Conservation (phyloP, 2,113 vertebrate genomes). For the Dolichotis patagonum region DNA sequence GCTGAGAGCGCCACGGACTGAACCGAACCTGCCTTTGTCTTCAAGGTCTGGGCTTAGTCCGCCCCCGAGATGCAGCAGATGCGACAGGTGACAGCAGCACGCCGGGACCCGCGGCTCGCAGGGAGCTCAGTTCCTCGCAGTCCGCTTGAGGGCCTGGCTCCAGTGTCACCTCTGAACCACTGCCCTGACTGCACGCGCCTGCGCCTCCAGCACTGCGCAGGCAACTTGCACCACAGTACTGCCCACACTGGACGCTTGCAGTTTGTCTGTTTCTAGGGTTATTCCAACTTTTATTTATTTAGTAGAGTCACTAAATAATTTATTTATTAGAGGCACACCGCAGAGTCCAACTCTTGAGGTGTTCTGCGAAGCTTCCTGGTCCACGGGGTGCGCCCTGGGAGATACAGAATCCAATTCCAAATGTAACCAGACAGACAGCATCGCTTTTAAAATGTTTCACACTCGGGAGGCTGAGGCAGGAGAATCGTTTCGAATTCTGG, state of each 20-base stretch:
- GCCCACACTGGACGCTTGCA: slow-evolving; percentile 64
- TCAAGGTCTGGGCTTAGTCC: slow-evolving; percentile 90
- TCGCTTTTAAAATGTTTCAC: background rate
- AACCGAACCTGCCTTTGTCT: slow-evolving; percentile 67
- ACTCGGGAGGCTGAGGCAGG: too few species aligned
- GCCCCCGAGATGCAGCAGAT: background rate
- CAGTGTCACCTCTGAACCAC: slow-evolving; percentile 17
- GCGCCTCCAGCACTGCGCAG: slow-evolving; percentile 49
- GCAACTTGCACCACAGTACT: slow-evolving; percentile 58
- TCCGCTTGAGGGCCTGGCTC: background rate
- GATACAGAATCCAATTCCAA: slow-evolving; percentile 64
- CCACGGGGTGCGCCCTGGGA: background rate
- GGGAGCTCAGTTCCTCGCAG: background rate
- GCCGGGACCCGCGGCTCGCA: background rate
- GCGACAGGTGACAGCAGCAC: background rate
- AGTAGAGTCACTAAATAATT: slow-evolving; percentile 54
- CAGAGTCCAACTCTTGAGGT: slow-evolving; percentile 69
- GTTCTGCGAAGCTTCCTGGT: background rate
- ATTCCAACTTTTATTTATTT: slow-evolving; percentile 61
- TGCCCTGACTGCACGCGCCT: slow-evolving; percentile 30
- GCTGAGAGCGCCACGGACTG: background rate
- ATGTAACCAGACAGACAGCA: slow-evolving; percentile 71
- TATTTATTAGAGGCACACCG: too few species aligned
- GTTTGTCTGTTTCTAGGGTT: slow-evolving; percentile 67
- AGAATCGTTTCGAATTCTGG: too few species aligned